Conservation (phyloP, 2,888 invertebrate species). For the Troides aeacus region DNA sequence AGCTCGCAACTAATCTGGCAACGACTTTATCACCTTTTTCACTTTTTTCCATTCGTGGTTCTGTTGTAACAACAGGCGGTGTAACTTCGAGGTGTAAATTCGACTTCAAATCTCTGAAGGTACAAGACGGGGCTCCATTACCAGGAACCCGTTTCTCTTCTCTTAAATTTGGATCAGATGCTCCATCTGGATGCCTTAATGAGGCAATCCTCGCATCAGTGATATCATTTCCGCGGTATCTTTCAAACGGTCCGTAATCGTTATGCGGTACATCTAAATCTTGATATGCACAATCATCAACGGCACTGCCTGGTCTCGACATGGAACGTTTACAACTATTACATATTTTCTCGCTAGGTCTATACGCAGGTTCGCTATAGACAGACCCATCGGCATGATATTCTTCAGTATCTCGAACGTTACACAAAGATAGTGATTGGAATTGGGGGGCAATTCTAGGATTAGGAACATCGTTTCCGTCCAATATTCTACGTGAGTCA, state of each 20-base stretch:
- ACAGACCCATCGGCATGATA: slow-evolving; percentile 88
- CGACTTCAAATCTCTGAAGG: slow-evolving; percentile 80
- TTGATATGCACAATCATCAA: slow-evolving; percentile 83
- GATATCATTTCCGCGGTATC: slow-evolving; percentile 79
- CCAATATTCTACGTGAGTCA: slow-evolving; percentile 87
- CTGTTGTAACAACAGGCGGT: slow-evolving; percentile 79
- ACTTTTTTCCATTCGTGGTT: slow-evolving; percentile 81
- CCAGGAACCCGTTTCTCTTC: slow-evolving; percentile 84
- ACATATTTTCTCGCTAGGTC: slow-evolving; percentile 86
- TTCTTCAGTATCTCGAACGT: slow-evolving; percentile 84
- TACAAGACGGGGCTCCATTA: slow-evolving; percentile 81
- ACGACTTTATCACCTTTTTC: slow-evolving; percentile 83
- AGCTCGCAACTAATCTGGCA: slow-evolving; percentile 82
- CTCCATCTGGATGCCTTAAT: slow-evolving; percentile 93
- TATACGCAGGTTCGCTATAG: slow-evolving; percentile 91
- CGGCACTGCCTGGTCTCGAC: slow-evolving; percentile 84
- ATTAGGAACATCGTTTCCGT: slow-evolving; percentile 81
- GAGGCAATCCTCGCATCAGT: slow-evolving; percentile 83
- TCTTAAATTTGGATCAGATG: slow-evolving; percentile 93
- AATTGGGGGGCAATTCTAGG: slow-evolving; percentile 81
- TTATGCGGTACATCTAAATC: slow-evolving; percentile 77
- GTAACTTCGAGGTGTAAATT: slow-evolving; percentile 73
- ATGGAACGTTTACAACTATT: slow-evolving; percentile 87
- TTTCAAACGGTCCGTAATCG: slow-evolving; percentile 82
- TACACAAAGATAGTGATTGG: slow-evolving; percentile 85